Percentiles rank a stretch among this genome's conserved stretches.
Conservation (phyloP, 2,888 invertebrate species). For the Habroteleia sp. region DNA sequence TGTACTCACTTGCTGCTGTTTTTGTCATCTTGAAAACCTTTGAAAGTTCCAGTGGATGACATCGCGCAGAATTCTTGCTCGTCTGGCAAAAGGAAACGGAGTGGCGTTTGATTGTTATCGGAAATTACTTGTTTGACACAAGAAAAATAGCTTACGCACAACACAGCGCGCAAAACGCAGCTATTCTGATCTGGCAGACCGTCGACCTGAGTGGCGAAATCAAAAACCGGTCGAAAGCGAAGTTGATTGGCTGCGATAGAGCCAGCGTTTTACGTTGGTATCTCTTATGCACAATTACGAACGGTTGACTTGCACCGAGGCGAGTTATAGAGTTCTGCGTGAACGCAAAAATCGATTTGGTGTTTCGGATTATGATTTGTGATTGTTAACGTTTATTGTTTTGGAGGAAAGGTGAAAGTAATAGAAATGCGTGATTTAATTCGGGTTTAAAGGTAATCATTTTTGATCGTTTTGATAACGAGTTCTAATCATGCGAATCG, state of each 20-base stretch:
- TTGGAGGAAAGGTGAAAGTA: too few relatives aligned
- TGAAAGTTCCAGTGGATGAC: conserved; percentile 85
- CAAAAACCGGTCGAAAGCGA: conserved; percentile 13
- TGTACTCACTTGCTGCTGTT: conserved; percentile 85
- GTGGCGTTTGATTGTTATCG: neutral
- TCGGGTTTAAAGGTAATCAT: too few relatives aligned
- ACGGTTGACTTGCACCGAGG: too few relatives aligned
- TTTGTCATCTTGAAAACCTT: conserved; percentile 84
- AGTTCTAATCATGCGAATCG: too few relatives aligned
- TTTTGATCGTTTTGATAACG: too few relatives aligned
- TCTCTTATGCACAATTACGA: neutral
- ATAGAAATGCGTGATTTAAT: too few relatives aligned
- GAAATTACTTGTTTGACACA: neutral
- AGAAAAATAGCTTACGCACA: conserved; percentile 9
- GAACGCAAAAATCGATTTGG: too few relatives aligned
- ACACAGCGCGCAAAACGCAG: conserved; percentile 27
- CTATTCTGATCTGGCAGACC: conserved; percentile 27
- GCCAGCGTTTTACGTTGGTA: conserved; percentile 20
- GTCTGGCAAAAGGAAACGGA: neutral
- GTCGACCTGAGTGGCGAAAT: conserved; percentile 34
- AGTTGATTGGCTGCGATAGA: conserved; percentile 23
- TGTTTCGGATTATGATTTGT: too few relatives aligned
- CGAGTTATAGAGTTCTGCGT: too few relatives aligned
- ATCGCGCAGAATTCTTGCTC: conserved; percentile 75
- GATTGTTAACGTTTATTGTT: too few relatives aligned